Conservation (phyloP, 2,113 vertebrate genomes). For the Pampusana beccarii region DNA sequence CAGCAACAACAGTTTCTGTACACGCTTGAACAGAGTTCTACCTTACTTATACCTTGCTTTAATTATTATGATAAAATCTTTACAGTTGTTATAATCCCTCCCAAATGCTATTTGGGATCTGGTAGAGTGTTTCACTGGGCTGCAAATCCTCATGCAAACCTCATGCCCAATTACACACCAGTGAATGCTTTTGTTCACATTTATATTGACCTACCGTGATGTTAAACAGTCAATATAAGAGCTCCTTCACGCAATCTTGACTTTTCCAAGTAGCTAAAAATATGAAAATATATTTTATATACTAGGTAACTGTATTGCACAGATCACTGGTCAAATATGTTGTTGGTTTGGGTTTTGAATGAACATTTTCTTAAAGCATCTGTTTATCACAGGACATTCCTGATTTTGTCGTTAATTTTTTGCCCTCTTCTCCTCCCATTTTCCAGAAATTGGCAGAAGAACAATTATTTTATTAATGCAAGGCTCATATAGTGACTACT, state of each 20-base stretch:
- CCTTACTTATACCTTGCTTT: conserved; percentile 4
- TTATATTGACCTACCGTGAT: neutral
- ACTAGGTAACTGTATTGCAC: neutral
- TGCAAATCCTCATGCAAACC: conserved; percentile 25
- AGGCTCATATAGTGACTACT: neutral
- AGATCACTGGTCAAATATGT: neutral
- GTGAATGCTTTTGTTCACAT: neutral
- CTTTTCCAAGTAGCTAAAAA: neutral
- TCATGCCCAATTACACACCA: neutral
- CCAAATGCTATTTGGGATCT: neutral
- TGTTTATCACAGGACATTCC: neutral
- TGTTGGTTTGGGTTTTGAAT: neutral
- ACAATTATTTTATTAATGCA: neutral
- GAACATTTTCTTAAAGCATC: neutral
- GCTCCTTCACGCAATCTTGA: neutral
- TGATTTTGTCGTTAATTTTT: neutral
- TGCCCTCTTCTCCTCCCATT: neutral
- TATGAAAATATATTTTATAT: neutral
- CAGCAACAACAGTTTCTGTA: neutral
- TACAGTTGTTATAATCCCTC: conserved; percentile 20
- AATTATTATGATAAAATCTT: conserved; percentile 56
- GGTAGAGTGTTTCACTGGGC: neutral
- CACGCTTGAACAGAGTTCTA: conserved; percentile 1
- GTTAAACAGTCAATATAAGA: neutral
- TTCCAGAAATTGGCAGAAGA: neutral